Evolutionary conservation across 2,888 invertebrate species (phyloP).

Genomic region (Cremastinae sp.): DNA sequence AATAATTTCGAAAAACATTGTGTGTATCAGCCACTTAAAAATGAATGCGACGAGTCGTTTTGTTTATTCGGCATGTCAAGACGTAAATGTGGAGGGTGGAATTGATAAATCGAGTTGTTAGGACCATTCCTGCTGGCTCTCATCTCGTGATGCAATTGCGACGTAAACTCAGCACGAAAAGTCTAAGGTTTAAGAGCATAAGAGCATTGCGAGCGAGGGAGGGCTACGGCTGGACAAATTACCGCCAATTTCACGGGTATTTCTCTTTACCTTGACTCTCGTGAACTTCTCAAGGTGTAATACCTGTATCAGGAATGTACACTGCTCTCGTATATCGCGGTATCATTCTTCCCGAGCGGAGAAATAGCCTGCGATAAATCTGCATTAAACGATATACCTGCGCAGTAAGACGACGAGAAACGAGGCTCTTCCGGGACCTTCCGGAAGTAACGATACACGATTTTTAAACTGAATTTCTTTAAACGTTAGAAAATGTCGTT

Average conservation of each 20-base stretch:
- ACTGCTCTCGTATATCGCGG: constrained; percentile 23
- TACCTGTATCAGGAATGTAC: constrained; percentile 71
- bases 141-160: constrained; percentile 29
- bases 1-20: not conserved
- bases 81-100: not conserved
- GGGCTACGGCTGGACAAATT: constrained; percentile 71
- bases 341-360: constrained; percentile 55
- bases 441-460: constrained; percentile 44
- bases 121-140: constrained; percentile 9
- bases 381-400: constrained; percentile 71
- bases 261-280: constrained; percentile 61
- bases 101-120: constrained; percentile 23
- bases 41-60: too few relatives aligned
- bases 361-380: constrained; percentile 76
- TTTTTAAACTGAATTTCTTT: constrained; percentile 26
- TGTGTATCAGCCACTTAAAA: not conserved
- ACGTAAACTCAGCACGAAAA: constrained; percentile 44
- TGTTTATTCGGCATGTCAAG: too few relatives aligned
- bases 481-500: too few relatives aligned
- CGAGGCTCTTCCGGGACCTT: constrained; percentile 56
- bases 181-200: constrained; percentile 61
- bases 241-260: constrained; percentile 77
- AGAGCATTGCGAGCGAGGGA: constrained; percentile 8
- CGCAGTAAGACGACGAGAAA: constrained; percentile 43
- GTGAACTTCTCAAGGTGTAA: constrained; percentile 37